phyloP scores from a whole-genome alignment of 2,888 invertebrate species.

The Heliconius erato region DNA sequence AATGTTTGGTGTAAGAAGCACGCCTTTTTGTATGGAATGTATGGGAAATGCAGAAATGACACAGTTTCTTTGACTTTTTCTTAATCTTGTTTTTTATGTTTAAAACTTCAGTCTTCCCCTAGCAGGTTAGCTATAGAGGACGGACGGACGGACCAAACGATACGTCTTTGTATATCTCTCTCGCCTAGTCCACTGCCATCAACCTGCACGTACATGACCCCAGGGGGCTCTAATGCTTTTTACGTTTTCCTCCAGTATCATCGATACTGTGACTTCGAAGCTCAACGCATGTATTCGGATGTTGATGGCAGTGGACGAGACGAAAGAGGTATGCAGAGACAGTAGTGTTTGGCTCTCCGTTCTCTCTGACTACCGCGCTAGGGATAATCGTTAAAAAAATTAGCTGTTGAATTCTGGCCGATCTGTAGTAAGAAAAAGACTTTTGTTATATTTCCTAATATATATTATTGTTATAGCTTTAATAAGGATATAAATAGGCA shows the following conservation, averaged over 20 bases:
- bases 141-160: neutral
- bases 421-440: neutral
- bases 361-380: neutral
- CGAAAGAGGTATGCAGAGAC: too few species aligned
- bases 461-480: neutral
- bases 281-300: too few species aligned
- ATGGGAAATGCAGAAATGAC: neutral
- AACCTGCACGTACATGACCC: neutral
- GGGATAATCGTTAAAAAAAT: neutral
- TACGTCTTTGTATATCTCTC: neutral
- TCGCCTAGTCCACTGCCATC: neutral
- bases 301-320: too few species aligned
- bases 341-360: too few species aligned
- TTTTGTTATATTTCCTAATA: too few species aligned
- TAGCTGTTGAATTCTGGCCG: neutral
- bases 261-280: too few species aligned
- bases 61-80: too few species aligned
- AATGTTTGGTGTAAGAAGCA: neutral
- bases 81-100: too few species aligned
- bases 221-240: too few species aligned
- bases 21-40: neutral
- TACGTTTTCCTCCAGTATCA: neutral
- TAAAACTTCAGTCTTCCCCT: too few species aligned
- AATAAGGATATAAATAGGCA: neutral
- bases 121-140: neutral